Base-by-base conservation (phyloP, 2,797 vertebrate species). In the Hybognathus amarus region DNA sequence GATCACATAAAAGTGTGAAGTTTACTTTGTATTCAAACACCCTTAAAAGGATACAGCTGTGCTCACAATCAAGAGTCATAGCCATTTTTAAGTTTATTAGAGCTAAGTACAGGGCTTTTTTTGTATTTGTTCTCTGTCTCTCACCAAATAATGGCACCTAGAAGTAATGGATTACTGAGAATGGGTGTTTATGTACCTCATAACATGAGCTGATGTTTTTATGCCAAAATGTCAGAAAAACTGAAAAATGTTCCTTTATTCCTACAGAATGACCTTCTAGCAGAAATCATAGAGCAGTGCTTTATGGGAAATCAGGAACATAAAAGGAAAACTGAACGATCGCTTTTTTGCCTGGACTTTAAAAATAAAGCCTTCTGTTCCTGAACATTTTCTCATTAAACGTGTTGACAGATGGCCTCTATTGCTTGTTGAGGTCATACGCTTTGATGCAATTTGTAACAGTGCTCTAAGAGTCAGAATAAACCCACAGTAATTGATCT, bases 391-490 rank as follows among this genome's bases (percentile, higher is more conserved):
- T 68, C 70, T 82, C 71, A 1, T 73, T 54, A 67, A 18, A 68
- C 7, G 0, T 20, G n/a, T 67, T 67, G 63, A 82, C 38, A 54
- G 47, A 56, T 33, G 33, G 36, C 47, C 17, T 76, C 63, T 67
- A 42, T 27, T 76, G 47, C 24, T 33, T 40, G 12, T 12, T 42
- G 33, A 68, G 81, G 24, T 59, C 0, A 0, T 38, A 68, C 7
- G 24, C 45, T 66, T 68, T 83, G 50, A 83, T 83, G 63, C 81
- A 68, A 83, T 75, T 54, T 68, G 63, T 77, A 68, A 83, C 63
- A 68, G 38, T 33, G 50, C 47, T 83, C 7, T 68, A 68, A 68
- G 40, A 33, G 81, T 64, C n/a, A 5, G 24, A 83, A 75, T 45
- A 66, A 76, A 56, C 22, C 59, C 30, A 40, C n/a, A 68, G 12